phyloP scores from a whole-genome alignment of 2,888 invertebrate genomes.

The Napeogenes sylphis region DNA sequence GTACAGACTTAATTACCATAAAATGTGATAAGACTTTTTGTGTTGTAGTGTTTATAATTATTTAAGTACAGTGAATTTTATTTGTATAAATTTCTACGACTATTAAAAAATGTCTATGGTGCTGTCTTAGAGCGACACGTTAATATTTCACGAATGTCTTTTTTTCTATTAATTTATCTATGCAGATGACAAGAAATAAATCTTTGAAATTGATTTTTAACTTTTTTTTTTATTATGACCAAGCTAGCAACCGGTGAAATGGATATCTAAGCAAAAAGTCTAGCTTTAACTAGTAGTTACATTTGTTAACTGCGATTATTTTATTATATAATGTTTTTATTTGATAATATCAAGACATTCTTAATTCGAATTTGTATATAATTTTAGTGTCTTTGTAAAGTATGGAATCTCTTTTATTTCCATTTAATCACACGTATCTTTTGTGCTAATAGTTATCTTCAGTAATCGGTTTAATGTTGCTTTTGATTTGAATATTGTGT shows the following conservation, averaged over 20 bases:
- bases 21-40: constrained; percentile 54
- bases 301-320: neutral
- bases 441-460: constrained; percentile 68
- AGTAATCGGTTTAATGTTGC: constrained; percentile 72
- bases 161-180: constrained; percentile 13
- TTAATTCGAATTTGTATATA: constrained; percentile 65
- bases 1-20: constrained; percentile 48
- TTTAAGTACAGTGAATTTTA: constrained; percentile 36
- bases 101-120: constrained; percentile 44
- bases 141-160: constrained; percentile 29
- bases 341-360: constrained; percentile 54
- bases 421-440: constrained; percentile 62
- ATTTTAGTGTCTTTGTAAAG: constrained; percentile 65
- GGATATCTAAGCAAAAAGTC: neutral
- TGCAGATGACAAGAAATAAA: constrained; percentile 6
- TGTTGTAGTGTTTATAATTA: constrained; percentile 39
- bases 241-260: neutral
- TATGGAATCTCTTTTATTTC: constrained; percentile 74
- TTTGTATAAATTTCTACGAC: constrained; percentile 38
- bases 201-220: neutral
- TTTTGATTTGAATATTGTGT: constrained; percentile 72
- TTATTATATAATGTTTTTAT: constrained; percentile 11
- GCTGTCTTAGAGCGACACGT: constrained; percentile 40
- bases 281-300: constrained; percentile 6
- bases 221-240: constrained; percentile 4